These are phyloP conservation scores for Fulmarus glacialis DNA, from an alignment of 2,113 vertebrate species.

Conservation along the genomic window DNA sequence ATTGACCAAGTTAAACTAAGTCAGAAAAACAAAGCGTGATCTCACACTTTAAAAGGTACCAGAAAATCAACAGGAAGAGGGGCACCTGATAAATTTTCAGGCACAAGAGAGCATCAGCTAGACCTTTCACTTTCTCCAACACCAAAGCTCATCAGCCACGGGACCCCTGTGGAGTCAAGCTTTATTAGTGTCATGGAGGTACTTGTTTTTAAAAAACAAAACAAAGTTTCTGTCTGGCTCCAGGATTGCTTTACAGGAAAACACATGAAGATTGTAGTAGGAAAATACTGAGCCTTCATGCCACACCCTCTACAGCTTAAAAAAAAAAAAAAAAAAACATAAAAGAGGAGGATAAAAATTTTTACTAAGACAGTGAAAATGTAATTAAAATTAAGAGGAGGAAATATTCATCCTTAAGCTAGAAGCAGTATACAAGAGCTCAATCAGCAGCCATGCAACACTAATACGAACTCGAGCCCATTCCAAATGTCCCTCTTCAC, in stretches of 20 bases:
- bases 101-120: not conserved
- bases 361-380: not conserved
- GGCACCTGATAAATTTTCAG: not conserved
- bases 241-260: not conserved
- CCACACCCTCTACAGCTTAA: not conserved
- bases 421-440: not conserved
- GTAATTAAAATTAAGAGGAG: not conserved
- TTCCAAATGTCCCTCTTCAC: not conserved
- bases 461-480: rapidly evolving
- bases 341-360: not conserved
- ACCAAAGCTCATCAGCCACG: not conserved
- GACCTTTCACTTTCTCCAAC: not conserved
- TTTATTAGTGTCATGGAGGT: not conserved
- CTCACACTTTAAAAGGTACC: not conserved
- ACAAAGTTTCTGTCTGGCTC: not conserved
- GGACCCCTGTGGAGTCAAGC: not conserved
- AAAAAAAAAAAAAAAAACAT: no score
- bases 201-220: not conserved
- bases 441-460: not conserved
- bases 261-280: not conserved
- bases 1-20: not conserved
- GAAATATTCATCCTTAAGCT: not conserved
- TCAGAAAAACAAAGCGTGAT: not conserved
- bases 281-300: not conserved
- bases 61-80: not conserved